Evolutionary conservation across 2,113 vertebrate genomes (phyloP).

Genomic region (Nestor notabilis): DNA sequence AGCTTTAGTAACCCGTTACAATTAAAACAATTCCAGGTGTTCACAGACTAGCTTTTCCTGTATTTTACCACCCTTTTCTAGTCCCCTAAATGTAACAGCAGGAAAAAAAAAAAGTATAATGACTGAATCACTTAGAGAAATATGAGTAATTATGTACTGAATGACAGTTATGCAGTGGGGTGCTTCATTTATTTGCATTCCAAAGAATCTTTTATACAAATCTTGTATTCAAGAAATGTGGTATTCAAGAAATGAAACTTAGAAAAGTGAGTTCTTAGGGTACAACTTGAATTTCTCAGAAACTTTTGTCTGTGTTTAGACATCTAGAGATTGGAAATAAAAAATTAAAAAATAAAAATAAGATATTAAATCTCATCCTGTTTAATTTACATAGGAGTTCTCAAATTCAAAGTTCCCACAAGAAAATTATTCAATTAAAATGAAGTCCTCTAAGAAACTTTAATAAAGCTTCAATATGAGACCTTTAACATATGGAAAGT

Average conservation of each 20-base stretch:
- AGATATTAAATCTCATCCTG: no score
- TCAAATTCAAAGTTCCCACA: background rate
- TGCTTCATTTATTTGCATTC: background rate
- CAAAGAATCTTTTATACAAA: background rate
- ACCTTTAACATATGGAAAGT: background rate
- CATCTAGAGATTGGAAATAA: background rate
- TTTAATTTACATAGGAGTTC: background rate
- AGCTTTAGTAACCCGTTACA: background rate
- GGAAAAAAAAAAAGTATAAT: background rate
- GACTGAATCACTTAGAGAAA: background rate
- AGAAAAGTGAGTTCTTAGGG: background rate
- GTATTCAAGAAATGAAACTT: background rate
- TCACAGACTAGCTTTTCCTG: background rate
- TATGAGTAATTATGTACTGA: background rate
- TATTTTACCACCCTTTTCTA: background rate
- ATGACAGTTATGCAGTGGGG: background rate
- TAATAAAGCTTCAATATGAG: background rate
- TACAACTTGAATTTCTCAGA: background rate
- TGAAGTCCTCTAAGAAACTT: background rate
- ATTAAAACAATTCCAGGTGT: background rate
- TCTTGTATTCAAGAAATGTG: background rate
- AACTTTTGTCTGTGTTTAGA: background rate
- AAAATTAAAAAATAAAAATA: background rate
- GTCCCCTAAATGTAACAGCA: background rate
- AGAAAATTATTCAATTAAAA: background rate